phyloP scores from a whole-genome alignment of 2,888 invertebrate genomes.

The Nemapogon koenigi region DNA sequence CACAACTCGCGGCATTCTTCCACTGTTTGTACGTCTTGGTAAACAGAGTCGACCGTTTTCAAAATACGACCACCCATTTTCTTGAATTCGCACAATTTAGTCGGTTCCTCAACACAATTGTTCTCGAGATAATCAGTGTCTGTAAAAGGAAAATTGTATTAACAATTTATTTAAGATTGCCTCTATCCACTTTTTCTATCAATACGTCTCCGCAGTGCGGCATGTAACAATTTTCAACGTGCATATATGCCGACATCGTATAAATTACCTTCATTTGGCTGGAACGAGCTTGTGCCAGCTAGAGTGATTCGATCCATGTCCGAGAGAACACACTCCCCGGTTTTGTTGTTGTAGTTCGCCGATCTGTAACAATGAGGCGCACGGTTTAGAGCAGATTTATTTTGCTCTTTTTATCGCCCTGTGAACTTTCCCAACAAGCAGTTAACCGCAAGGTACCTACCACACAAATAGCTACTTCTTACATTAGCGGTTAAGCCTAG shows the following conservation, averaged over 20 bases:
- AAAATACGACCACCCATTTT: constrained; percentile 86
- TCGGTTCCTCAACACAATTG: constrained; percentile 93
- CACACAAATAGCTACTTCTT: constrained; percentile 7
- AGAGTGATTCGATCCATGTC: constrained; percentile 92
- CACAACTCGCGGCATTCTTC: constrained; percentile 91
- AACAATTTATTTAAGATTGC: background rate
- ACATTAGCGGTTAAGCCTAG: constrained; percentile 8
- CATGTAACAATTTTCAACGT: too few relatives aligned
- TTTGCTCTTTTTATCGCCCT: constrained; percentile 34
- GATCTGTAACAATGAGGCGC: constrained; percentile 72
- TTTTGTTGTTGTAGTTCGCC: constrained; percentile 86
- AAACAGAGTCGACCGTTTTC: constrained; percentile 93
- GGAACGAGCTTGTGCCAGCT: constrained; percentile 81
- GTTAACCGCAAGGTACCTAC: constrained; percentile 19
- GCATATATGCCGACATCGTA: constrained; percentile 1
- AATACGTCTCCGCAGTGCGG: too few relatives aligned
- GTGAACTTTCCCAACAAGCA: constrained; percentile 47
- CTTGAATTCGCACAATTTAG: constrained; percentile 92
- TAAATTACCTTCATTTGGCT: constrained; percentile 66
- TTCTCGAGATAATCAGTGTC: constrained; percentile 87
- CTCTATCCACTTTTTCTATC: too few relatives aligned
- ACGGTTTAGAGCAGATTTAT: constrained; percentile 30
- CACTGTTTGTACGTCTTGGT: constrained; percentile 85
- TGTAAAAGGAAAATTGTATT: constrained; percentile 21
- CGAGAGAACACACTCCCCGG: constrained; percentile 85